Base-by-base conservation (phyloP, 92 coral and sea anemone species). In the Hydrozoanthus gracilis region DNA sequence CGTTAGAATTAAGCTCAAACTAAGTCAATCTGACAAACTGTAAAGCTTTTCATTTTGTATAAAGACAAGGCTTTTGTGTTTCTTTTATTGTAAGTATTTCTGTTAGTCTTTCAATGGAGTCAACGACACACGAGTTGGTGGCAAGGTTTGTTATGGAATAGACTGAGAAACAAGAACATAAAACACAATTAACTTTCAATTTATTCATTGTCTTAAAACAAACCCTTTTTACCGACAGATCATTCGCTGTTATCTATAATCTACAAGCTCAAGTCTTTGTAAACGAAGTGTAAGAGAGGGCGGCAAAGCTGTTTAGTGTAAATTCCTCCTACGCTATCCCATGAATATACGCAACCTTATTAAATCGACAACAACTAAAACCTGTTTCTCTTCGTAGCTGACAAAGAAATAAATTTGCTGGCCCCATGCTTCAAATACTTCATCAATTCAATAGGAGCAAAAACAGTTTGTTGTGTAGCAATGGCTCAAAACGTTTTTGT, bases 161-260 rank as follows among this genome's bases (percentile, higher is more conserved):
- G 11, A 39, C 44, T 68, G 47, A 17, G 60, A 48, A 79, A 80
- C 20, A 64, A 60, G 17, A 80, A 20, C 27, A 70, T 27, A 27
- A 77, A 77, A 77, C 15, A 65, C 74, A 80, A 48, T 65, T 48
- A 65, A 7, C 64, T 47, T 5, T 66, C 75, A 18, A 65, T 80
- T 47, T 48, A 65, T 65, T 65, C 49, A 65, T 80, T 49, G 61
- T 80, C 55, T 46, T 46, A 55, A 80, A 80, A 80, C 73, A 80
- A 65, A 46, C 60, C 55, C 5, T 3, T 80, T 49, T 47, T 49
- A 35, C 54, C 70, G 54, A 20, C 71, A 58, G 71, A 78, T 51
- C 70, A 2, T 14, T 13, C 64, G 27, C 61, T 78, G 64, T 75
- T 48, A 58, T 78, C 69, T n/a, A 14, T 44, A 78, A 76, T 65